Conservation (phyloP, 2,888 invertebrate species). For the Erebia ligea region DNA sequence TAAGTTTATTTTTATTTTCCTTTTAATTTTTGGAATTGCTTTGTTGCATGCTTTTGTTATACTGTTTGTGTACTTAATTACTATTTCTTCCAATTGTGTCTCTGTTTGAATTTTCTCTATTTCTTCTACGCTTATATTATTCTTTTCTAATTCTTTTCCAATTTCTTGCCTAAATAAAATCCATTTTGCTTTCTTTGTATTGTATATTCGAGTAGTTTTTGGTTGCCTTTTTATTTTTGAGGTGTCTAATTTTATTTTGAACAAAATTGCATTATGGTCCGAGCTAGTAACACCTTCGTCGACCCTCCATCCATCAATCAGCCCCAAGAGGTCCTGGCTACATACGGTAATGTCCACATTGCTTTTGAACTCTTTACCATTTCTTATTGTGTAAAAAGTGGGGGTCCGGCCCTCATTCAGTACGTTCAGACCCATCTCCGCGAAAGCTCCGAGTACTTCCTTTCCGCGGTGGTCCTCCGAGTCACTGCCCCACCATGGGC, state of each 20-base stretch:
- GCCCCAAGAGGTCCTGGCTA: too few relatives aligned
- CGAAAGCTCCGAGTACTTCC: constrained; percentile 9
- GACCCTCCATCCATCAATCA: too few relatives aligned
- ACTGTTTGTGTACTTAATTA: too few relatives aligned
- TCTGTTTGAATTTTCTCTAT: too few relatives aligned
- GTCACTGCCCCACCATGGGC: constrained; percentile 40
- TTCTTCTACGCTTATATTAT: too few relatives aligned
- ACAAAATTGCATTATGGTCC: neutral
- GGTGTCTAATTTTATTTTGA: neutral
- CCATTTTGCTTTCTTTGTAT: neutral
- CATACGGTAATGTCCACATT: constrained; percentile 14
- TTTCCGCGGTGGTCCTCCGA: constrained; percentile 34
- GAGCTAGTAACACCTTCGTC: neutral
- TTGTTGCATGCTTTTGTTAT: too few relatives aligned
- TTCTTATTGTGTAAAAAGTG: constrained; percentile 32
- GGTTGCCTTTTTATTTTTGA: neutral
- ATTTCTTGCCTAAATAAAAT: too few relatives aligned
- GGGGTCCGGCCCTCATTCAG: constrained; percentile 27
- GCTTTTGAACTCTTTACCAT: constrained; percentile 20
- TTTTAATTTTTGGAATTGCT: too few relatives aligned
- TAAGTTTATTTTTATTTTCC: too few relatives aligned
- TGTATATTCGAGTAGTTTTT: neutral
- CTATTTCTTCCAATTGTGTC: too few relatives aligned
- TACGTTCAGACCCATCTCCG: constrained; percentile 20
- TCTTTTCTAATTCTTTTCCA: neutral